These are phyloP conservation scores for Allobates femoralis DNA, from an alignment of 2,797 vertebrate genomes.

Conservation along the genomic window DNA sequence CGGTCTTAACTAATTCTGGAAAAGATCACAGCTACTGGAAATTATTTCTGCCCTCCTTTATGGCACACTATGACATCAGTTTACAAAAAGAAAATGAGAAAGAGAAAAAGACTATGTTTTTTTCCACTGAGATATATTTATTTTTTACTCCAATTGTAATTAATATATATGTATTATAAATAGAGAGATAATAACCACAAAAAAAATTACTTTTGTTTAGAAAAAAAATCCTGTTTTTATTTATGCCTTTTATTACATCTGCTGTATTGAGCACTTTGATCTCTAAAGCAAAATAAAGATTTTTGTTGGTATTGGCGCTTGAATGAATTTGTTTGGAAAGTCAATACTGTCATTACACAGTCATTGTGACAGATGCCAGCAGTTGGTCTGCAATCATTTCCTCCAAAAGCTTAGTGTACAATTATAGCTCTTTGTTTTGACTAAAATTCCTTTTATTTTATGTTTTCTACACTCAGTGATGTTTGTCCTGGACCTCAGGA, in stretches of 20 bases:
- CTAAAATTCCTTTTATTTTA: neutral
- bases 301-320: constrained; percentile 37
- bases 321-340: constrained; percentile 1
- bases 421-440: neutral
- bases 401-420: neutral
- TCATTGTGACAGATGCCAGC: constrained; percentile 24
- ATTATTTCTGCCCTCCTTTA: neutral
- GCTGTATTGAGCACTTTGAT: constrained; percentile 30
- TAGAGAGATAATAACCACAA: neutral
- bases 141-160: constrained; percentile 56
- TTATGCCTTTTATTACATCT: constrained; percentile 43
- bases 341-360: constrained; percentile 21
- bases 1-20: constrained; percentile 41
- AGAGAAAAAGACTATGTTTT: constrained; percentile 33
- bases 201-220: neutral
- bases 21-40: constrained; percentile 1
- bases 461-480: neutral
- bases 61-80: neutral
- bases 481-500: too few relatives aligned
- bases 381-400: neutral
- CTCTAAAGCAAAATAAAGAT: constrained; percentile 34
- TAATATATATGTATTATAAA: constrained; percentile 27
- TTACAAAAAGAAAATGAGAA: constrained; percentile 27
- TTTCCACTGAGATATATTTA: constrained; percentile 51
- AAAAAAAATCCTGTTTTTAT: constrained; percentile 27